phyloP scores from a whole-genome alignment of 2,888 invertebrate species.

The Drosophila peninsularis region DNA sequence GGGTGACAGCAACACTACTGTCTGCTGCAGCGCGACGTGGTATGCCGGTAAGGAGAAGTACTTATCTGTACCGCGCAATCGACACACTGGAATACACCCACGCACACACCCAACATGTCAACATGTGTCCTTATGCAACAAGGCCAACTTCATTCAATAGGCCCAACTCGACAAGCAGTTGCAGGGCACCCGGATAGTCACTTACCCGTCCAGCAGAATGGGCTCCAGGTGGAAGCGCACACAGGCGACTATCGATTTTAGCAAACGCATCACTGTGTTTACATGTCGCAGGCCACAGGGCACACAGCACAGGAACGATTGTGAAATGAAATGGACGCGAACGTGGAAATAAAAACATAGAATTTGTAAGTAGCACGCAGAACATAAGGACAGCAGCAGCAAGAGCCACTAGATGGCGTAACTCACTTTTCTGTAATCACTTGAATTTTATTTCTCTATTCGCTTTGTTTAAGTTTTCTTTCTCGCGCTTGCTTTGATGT shows the following conservation, averaged over 20 bases:
- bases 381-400: not conserved
- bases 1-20: no score
- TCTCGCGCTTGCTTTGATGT: constrained; percentile 26
- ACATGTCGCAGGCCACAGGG: not conserved
- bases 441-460: not conserved
- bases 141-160: not conserved
- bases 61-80: not conserved
- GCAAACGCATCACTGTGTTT: constrained; percentile 50
- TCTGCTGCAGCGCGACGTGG: no score
- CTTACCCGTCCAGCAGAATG: constrained; percentile 64
- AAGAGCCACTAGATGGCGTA: constrained; percentile 1
- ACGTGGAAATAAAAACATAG: constrained; percentile 6
- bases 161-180: not conserved
- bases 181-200: not conserved
- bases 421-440: constrained; percentile 30
- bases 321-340: constrained; percentile 14
- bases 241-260: constrained; percentile 74
- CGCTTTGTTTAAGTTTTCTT: not conserved
- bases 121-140: constrained; percentile 28
- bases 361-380: constrained; percentile 21
- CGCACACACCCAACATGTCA: constrained; percentile 3
- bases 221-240: constrained; percentile 46
- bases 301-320: constrained; percentile 11
- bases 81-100: not conserved
- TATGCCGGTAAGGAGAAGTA: constrained; percentile 21